Percentiles rank a stretch among this genome's conserved stretches.
phyloP scores from a whole-genome alignment of 2,113 vertebrate species.

The Sapajus apella region DNA sequence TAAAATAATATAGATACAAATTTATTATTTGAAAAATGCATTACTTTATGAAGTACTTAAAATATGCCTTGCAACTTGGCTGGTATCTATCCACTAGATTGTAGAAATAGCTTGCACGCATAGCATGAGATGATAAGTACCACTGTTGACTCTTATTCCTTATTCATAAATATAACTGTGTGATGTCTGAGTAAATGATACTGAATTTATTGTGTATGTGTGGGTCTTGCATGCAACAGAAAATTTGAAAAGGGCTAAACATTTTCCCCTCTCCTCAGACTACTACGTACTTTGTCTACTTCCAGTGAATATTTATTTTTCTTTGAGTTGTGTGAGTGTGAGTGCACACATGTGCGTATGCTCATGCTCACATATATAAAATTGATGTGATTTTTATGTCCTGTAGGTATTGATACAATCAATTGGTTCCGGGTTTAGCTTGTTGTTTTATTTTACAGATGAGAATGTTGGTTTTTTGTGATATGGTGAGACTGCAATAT shows the following conservation, averaged over 20 bases:
- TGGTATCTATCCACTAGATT: not conserved
- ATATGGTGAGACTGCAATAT: slow-evolving; percentile 75
- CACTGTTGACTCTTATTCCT: slow-evolving; percentile 67
- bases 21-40: slow-evolving; percentile 65
- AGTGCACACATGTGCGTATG: not conserved
- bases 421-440: slow-evolving; percentile 76
- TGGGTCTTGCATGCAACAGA: slow-evolving; percentile 67
- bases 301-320: not conserved
- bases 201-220: slow-evolving; percentile 58
- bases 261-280: not conserved
- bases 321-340: not conserved
- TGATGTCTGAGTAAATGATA: slow-evolving; percentile 48
- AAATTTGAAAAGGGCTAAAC: slow-evolving; percentile 55
- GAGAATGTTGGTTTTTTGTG: slow-evolving; percentile 77
- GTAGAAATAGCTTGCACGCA: not conserved
- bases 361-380: not conserved
- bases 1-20: slow-evolving; percentile 9
- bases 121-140: slow-evolving; percentile 66
- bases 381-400: slow-evolving; percentile 70
- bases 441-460: slow-evolving; percentile 81
- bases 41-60: slow-evolving; percentile 65
- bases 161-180: not conserved
- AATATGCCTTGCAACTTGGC: not conserved
- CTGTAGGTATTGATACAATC: slow-evolving; percentile 75
- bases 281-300: not conserved